These are phyloP conservation scores for Pangasius larnaudii DNA, from an alignment of 2,797 vertebrate species.

Conservation along the genomic window DNA sequence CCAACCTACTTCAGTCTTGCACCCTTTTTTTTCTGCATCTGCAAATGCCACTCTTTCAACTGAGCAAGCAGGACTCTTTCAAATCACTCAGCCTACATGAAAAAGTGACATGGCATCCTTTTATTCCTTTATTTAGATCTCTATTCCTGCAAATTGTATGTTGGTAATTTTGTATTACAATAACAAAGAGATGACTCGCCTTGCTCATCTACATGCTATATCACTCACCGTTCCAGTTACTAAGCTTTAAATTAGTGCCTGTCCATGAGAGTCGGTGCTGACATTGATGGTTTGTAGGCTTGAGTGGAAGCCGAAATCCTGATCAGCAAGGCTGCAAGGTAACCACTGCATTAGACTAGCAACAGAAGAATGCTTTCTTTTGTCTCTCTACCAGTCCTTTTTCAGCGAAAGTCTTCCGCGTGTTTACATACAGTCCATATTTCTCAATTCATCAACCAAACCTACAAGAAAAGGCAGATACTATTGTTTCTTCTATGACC, in stretches of 20 bases:
- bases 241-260: not conserved
- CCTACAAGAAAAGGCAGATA: slow-evolving; percentile 6
- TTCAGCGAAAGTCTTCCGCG: not conserved
- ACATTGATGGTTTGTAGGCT: not conserved
- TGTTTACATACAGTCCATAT: not conserved
- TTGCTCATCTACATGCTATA: not conserved
- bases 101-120: not conserved
- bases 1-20: slow-evolving; percentile 8
- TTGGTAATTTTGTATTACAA: not conserved
- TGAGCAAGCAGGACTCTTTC: slow-evolving; percentile 9
- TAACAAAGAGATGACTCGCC: not conserved
- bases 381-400: not conserved
- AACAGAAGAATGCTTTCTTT: slow-evolving; percentile 6
- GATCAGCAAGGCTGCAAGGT: not conserved
- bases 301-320: not conserved
- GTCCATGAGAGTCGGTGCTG: not conserved
- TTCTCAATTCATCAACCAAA: not conserved
- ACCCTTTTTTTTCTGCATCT: slow-evolving; percentile 4
- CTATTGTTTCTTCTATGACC: not conserved
- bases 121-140: not conserved
- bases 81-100: slow-evolving; percentile 2
- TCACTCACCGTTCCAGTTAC: not conserved
- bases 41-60: not conserved
- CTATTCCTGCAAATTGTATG: not conserved
- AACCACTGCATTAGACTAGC: not conserved